Evolutionary conservation across 1,140 invertebrate species (phyloP).

Genomic region (Pollicipes pollicipes): DNA sequence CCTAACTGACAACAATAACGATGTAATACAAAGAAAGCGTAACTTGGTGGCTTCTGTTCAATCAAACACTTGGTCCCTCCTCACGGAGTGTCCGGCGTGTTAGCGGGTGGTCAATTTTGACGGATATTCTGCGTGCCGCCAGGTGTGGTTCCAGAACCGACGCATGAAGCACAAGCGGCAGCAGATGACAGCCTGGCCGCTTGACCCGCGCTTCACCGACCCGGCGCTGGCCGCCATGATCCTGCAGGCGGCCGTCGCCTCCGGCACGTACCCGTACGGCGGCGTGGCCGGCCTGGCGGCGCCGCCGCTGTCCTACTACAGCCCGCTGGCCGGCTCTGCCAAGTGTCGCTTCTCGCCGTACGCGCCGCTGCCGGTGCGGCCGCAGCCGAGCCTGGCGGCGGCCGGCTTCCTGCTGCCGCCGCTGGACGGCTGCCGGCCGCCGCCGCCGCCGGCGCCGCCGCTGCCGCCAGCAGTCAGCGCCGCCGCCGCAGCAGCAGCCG

Average conservation of each 20-base stretch:
- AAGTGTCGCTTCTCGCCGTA: neutral
- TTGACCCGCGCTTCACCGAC: conserved; percentile 46
- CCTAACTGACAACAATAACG: too few relatives aligned
- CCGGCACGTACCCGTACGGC: neutral
- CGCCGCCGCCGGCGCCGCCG: too few relatives aligned
- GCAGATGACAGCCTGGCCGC: conserved; percentile 76
- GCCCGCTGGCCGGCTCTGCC: neutral
- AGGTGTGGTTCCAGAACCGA: conserved; percentile 98
- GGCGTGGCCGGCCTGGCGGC: too few relatives aligned
- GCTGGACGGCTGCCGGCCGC: too few relatives aligned
- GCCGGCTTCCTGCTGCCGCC: neutral
- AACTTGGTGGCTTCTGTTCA: too few relatives aligned
- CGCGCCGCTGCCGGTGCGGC: neutral
- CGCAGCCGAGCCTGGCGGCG: neutral
- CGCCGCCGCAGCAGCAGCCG: too few relatives aligned
- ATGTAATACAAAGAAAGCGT: too few relatives aligned
- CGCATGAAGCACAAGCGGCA: conserved; percentile 97
- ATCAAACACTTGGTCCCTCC: too few relatives aligned
- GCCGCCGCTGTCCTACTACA: neutral
- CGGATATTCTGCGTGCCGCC: too few relatives aligned
- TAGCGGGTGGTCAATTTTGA: too few relatives aligned
- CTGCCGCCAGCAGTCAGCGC: too few relatives aligned
- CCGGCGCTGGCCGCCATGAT: conserved; percentile 79
- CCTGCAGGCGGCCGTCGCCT: conserved; percentile 58
- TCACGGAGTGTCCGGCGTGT: too few relatives aligned